phyloP scores from a whole-genome alignment of 2,113 vertebrate genomes.

The Raja brachyura region DNA sequence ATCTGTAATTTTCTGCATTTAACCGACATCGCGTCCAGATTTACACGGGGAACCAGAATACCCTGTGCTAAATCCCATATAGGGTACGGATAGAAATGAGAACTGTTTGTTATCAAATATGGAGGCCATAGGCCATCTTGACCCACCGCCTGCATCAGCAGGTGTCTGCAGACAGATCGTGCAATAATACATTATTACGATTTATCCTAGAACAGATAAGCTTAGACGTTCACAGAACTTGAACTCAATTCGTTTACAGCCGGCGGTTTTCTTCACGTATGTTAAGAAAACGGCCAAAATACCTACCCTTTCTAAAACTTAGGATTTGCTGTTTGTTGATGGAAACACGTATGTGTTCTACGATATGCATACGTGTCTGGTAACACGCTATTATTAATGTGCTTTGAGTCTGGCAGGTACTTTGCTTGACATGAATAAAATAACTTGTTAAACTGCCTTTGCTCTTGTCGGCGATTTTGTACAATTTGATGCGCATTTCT shows the following conservation, averaged over 20 bases:
- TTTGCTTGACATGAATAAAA: neutral
- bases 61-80: neutral
- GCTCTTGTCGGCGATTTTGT: neutral
- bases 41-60: neutral
- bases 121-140: neutral
- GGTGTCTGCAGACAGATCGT: neutral
- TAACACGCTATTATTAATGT: neutral
- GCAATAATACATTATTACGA: neutral
- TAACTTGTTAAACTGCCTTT: neutral
- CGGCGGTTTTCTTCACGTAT: neutral
- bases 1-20: slow-evolving; percentile 55
- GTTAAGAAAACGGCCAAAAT: neutral
- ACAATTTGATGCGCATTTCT: neutral
- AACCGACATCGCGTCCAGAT: slow-evolving; percentile 47
- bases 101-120: neutral
- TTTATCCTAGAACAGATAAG: neutral
- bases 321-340: neutral
- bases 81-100: neutral
- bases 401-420: neutral
- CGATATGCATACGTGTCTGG: neutral
- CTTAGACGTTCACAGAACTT: neutral
- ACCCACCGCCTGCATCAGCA: neutral
- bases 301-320: neutral
- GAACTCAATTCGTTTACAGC: neutral
- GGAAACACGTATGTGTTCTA: neutral